Evolutionary conservation across 2,888 invertebrate genomes (phyloP).

Genomic region (Kuschelorhynchus macadamiae): DNA sequence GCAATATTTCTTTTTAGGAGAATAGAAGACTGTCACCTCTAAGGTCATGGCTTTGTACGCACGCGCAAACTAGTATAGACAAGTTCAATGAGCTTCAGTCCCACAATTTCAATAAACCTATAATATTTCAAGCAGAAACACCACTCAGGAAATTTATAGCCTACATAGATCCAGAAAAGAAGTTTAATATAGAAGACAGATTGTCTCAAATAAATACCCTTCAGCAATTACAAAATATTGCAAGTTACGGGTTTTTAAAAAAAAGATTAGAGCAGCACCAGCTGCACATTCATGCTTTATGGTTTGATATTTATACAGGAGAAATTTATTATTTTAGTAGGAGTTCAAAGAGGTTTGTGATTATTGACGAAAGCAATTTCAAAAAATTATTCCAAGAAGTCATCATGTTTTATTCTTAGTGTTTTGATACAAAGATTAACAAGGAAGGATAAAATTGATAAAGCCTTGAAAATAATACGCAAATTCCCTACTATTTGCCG

Average conservation of each 20-base stretch:
- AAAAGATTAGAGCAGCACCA: slow-evolving; percentile 84
- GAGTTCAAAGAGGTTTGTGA: slow-evolving; percentile 85
- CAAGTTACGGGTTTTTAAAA: slow-evolving; percentile 92
- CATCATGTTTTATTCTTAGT: slow-evolving; percentile 80
- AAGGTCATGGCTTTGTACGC: slow-evolving; percentile 92
- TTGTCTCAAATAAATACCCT: slow-evolving; percentile 95
- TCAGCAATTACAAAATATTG: slow-evolving; percentile 92
- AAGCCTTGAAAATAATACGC: no score
- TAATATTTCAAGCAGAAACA: slow-evolving; percentile 89
- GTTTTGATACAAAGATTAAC: no score
- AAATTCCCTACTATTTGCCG: no score
- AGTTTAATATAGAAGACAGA: slow-evolving; percentile 91
- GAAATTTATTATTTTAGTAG: slow-evolving; percentile 96
- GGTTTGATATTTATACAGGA: slow-evolving; percentile 98
- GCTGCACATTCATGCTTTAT: slow-evolving; percentile 92
- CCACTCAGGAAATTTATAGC: slow-evolving; percentile 91
- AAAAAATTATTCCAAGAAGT: slow-evolving; percentile 83
- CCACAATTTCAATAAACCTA: slow-evolving; percentile 77
- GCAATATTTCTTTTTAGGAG: slow-evolving; percentile 71
- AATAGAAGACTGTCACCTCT: slow-evolving; percentile 89
- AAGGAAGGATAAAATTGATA: no score
- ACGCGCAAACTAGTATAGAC: slow-evolving; percentile 84
- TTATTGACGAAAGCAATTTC: slow-evolving; percentile 87
- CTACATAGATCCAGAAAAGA: slow-evolving; percentile 93
- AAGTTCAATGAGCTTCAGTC: slow-evolving; percentile 84